Evolutionary conservation across 1,140 invertebrate species (phyloP).

Genomic region (Heterodera schachtii): DNA sequence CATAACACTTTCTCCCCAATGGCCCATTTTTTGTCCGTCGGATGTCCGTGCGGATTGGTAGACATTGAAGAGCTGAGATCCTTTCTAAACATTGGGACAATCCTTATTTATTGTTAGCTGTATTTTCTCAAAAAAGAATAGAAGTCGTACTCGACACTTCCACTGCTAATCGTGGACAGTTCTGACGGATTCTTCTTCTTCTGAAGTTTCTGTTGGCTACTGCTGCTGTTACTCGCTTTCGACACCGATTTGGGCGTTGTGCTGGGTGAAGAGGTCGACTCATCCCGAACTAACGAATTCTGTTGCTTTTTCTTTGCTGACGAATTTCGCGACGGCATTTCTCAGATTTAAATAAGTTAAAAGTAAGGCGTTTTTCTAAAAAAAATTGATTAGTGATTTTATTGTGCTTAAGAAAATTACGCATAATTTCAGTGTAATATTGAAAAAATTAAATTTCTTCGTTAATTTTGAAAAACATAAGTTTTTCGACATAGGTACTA

Average conservation of each 20-base stretch:
- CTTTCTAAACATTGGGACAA: not conserved
- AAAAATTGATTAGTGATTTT: too few relatives aligned
- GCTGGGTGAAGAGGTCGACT: not conserved
- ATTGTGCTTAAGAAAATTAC: too few relatives aligned
- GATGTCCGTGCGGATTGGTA: slow-evolving; percentile 7
- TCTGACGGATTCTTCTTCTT: not conserved
- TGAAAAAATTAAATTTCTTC: too few relatives aligned
- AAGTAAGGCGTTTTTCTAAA: too few relatives aligned
- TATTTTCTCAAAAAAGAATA: too few relatives aligned
- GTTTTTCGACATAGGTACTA: too few relatives aligned
- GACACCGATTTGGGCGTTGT: slow-evolving; percentile 8
- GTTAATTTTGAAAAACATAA: too few relatives aligned
- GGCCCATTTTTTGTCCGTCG: slow-evolving; percentile 25
- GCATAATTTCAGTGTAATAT: too few relatives aligned
- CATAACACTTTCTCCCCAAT: slow-evolving; percentile 31
- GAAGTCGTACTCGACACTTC: not conserved
- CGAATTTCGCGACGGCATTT: slow-evolving; percentile 16
- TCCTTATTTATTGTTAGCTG: too few relatives aligned
- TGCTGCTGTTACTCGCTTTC: too few relatives aligned
- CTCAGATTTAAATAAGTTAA: not conserved
- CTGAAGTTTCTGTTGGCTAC: not conserved
- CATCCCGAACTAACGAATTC: slow-evolving; percentile 1
- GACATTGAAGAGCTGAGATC: not conserved
- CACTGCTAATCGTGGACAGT: not conserved
- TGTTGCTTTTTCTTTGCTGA: slow-evolving; percentile 3